Percentiles rank a stretch among this genome's conserved stretches.
Conservation (phyloP, 2,888 invertebrate genomes). For the Nesidiocoris tenuis region DNA sequence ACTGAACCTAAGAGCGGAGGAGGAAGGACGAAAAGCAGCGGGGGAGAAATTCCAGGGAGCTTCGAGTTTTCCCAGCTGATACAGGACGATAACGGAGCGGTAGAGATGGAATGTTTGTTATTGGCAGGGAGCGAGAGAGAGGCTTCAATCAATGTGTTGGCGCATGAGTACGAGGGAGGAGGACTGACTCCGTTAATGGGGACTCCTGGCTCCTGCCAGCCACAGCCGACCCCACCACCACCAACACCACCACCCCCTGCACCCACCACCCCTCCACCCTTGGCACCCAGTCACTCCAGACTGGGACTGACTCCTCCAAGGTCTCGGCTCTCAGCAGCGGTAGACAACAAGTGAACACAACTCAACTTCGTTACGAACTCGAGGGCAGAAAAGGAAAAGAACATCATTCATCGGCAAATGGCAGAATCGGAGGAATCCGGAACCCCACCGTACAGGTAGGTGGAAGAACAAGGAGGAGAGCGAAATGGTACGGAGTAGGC, state of each 20-base stretch:
- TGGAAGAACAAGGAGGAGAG: too few species aligned
- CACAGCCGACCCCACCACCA: not conserved
- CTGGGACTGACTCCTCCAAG: not conserved
- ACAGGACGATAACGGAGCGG: not conserved
- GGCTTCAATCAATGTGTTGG: conserved; percentile 39
- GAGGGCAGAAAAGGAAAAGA: too few species aligned
- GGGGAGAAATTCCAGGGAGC: too few species aligned
- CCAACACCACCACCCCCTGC: not conserved
- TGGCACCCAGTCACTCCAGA: too few species aligned
- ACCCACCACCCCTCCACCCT: not conserved
- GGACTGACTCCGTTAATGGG: conserved; percentile 16
- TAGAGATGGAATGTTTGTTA: conserved; percentile 15
- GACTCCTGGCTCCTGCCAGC: not conserved
- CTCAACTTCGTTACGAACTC: not conserved
- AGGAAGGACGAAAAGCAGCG: too few species aligned
- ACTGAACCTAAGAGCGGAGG: too few species aligned
- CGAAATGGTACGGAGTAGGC: too few species aligned
- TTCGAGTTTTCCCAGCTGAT: not conserved
- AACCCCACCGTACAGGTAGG: too few species aligned
- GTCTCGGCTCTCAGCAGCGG: not conserved
- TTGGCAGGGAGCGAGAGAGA: conserved; percentile 16
- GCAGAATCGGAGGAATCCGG: too few species aligned
- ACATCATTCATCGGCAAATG: too few species aligned
- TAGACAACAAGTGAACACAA: not conserved
- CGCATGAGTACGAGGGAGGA: conserved; percentile 34